Base-by-base conservation (phyloP, 2,888 invertebrate genomes). In the Trichogramma evanescens region DNA sequence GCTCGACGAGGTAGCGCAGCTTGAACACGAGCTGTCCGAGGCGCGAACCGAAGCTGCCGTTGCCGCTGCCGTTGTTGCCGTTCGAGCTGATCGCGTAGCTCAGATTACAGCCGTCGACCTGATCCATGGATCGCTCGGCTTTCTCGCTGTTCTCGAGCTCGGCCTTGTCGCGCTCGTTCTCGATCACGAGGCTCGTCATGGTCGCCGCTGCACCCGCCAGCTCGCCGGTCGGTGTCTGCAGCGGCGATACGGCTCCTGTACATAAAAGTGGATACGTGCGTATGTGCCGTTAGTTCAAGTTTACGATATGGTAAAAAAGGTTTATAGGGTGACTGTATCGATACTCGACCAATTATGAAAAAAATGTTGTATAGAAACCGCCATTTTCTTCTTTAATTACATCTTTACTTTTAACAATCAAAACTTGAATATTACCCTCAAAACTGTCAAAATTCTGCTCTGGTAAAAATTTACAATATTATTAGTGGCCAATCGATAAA, bases 1-100 rank as follows among this genome's bases (percentile, higher is more conserved):
- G 92, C 74, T 95, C 94, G 66, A 87, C 86, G 72, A 93, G 88
- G 80, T 94, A 96, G 83, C 89, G 85, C 56, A 95, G 80, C 74
- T 91, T 93, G 78, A 96, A 96, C 70, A 93, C 89, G 71, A 96
- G 81, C 63, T 91, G 89, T 0, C 96, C 95, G 63, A 96, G 83
- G 42, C 72, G 72, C 71, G 87, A 87, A 39, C 87, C 86, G 55
- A 85, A 85, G 66, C n/a, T n/a, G n/a, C n/a, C n/a, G n/a, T n/a
- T n/a, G n/a, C 82, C 84, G 64, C 82, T 82, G 0, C 78, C 78
- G 50, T 68, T 79, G 74, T 64, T 68, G 45, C 64, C 66, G 39
- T 67, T 72, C 64, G 65, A 71, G 51, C 42, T n/a, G 40, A 66
- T 67, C 10, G 67, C 65, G 41, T 74, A 75, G 72, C 62, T 70